phyloP scores from a whole-genome alignment of 2,113 vertebrate genomes.

The Eudyptes chrysolophus region DNA sequence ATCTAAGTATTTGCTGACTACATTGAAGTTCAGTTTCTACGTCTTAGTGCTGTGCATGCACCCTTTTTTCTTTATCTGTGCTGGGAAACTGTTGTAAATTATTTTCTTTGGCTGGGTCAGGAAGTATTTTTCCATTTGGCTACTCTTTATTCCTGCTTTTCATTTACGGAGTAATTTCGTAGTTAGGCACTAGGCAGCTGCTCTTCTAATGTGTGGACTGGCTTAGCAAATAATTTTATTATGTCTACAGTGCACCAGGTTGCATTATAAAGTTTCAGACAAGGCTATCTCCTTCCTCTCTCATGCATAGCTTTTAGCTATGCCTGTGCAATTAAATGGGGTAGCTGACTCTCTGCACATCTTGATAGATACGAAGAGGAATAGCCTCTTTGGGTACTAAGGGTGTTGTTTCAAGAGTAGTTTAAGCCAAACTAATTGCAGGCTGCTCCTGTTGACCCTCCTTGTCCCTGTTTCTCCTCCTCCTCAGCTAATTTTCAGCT shows the following conservation, averaged over 20 bases:
- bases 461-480: not conserved
- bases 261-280: conserved; percentile 61
- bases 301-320: conserved; percentile 38
- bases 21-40: not conserved
- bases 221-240: conserved; percentile 63
- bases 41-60: not conserved
- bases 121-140: conserved; percentile 65
- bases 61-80: not conserved
- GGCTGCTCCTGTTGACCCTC: not conserved
- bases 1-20: not conserved
- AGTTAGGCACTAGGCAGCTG: conserved; percentile 60
- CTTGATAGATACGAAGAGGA: not conserved
- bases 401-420: not conserved
- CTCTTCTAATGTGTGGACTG: conserved; percentile 64
- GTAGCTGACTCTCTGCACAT: not conserved
- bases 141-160: conserved; percentile 66
- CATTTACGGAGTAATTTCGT: conserved; percentile 53
- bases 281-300: conserved; percentile 15
- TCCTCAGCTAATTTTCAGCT: not conserved
- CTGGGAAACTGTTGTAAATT: conserved; percentile 14
- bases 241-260: conserved; percentile 52
- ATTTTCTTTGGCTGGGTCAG: conserved; percentile 49
- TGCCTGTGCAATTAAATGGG: not conserved
- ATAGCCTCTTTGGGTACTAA: not conserved
- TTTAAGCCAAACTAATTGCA: conserved; percentile 1